Evolutionary conservation across 2,113 vertebrate genomes (phyloP).

Genomic region (Pluvianellus socialis): DNA sequence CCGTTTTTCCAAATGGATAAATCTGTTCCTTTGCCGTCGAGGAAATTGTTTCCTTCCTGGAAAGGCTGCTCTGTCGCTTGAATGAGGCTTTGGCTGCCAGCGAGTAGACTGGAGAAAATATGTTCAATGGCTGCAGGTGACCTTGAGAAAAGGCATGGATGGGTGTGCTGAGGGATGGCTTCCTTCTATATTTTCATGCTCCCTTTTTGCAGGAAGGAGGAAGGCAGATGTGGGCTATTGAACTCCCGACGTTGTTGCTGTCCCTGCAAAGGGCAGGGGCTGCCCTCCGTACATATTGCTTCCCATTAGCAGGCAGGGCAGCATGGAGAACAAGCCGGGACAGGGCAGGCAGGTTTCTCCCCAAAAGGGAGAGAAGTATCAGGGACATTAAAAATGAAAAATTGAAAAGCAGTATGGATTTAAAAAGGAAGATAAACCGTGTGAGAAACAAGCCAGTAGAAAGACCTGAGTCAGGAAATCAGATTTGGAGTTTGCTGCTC

Average conservation of each 20-base stretch:
- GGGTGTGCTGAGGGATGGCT: not conserved
- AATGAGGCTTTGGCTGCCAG: not conserved
- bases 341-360: not conserved
- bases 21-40: not conserved
- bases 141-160: not conserved
- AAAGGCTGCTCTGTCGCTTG: not conserved
- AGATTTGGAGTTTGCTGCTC: not conserved
- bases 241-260: not conserved
- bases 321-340: accelerated
- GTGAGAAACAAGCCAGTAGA: not conserved
- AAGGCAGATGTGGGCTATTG: not conserved
- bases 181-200: not conserved
- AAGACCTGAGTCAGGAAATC: not conserved
- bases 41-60: conserved; percentile 21
- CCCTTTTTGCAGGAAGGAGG: not conserved
- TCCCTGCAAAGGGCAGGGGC: not conserved
- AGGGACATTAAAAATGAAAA: not conserved
- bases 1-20: conserved; percentile 49
- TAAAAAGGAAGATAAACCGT: not conserved
- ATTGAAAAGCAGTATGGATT: not conserved
- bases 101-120: not conserved
- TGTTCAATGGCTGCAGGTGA: not conserved
- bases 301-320: not conserved
- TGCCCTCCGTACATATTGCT: not conserved
- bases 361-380: not conserved